Base-by-base conservation (phyloP, 2,113 vertebrate genomes). In the Syngnathus floridae region DNA sequence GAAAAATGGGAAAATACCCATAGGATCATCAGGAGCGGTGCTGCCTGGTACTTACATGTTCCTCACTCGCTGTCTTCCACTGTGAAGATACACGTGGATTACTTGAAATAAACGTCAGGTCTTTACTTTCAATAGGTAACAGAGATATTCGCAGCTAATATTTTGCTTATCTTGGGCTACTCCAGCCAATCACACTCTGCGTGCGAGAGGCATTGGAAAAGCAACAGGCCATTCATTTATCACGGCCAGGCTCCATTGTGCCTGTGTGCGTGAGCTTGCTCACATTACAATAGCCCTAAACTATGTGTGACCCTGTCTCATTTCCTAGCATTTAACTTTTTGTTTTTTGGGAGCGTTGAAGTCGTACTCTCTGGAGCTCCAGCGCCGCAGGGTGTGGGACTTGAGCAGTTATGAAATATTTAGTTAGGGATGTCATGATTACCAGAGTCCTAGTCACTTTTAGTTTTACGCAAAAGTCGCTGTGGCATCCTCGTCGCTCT, bases 111-210 rank as follows among this genome's bases (percentile, higher is more conserved):
- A 88, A 86, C 84, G 82, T 66, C 6, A 61, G 60, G 46, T 71
- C 72, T 75, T 78, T 69, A 73, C 82, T 85, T 78, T 84, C 76
- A 87, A 80, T 76, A 75, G 82, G 70, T 73, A 78, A 70, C 71
- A 59, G 65, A 75, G 75, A 84, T 82, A 79, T 72, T 75, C 48
- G 7, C 77, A 79, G 78, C 80, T 83, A 79, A 86, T 85, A 82
- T 84, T 84, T 84, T 84, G 64, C 77, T 85, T 82, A 85, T 87
- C 81, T 62, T 77, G 55, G 72, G 75, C 76, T 46, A 35, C 76
- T 66, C 75, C 66, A 63, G 74, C 81, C 81, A 80, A 70, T 82
- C 79, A 65, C 65, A 40, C 63, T 49, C 71, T 78, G 78, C 62
- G 68, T 19, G 26, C 17, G 60, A 69, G 79, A 74, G 63, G 5